Percentiles rank a stretch among this genome's conserved stretches.
phyloP scores from a whole-genome alignment of 2,113 vertebrate species.

The Colaptes auratus region DNA sequence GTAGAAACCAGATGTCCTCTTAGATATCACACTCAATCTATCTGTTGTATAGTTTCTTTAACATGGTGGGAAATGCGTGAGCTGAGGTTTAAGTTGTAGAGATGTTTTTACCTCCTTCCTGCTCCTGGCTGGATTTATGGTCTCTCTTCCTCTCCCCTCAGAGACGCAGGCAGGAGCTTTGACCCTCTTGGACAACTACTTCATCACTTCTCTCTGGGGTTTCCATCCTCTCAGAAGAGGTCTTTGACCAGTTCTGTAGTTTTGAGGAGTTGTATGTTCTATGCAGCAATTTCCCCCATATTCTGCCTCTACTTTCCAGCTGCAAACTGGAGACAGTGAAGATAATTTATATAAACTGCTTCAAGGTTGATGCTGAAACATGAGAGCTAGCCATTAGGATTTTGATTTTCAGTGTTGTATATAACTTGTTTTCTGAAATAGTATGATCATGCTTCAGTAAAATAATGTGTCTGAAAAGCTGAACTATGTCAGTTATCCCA shows the following conservation, averaged over 20 bases:
- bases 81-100: neutral
- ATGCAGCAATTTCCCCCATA: neutral
- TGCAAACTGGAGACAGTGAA: neutral
- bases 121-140: neutral
- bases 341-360: neutral
- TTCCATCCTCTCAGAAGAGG: neutral
- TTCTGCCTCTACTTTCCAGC: neutral
- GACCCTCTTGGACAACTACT: neutral
- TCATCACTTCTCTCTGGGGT: neutral
- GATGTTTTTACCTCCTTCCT: neutral
- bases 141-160: neutral
- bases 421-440: neutral
- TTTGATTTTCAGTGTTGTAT: neutral
- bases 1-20: neutral
- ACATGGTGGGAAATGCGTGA: neutral
- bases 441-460: neutral
- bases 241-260: neutral
- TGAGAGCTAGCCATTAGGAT: neutral
- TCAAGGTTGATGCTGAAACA: neutral
- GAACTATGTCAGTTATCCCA: neutral
- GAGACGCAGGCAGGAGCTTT: neutral
- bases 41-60: neutral
- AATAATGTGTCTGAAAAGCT: neutral
- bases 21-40: neutral
- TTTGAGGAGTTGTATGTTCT: neutral